phyloP scores from a whole-genome alignment of 2,113 vertebrate species.

The Amblyopsis rosae region DNA sequence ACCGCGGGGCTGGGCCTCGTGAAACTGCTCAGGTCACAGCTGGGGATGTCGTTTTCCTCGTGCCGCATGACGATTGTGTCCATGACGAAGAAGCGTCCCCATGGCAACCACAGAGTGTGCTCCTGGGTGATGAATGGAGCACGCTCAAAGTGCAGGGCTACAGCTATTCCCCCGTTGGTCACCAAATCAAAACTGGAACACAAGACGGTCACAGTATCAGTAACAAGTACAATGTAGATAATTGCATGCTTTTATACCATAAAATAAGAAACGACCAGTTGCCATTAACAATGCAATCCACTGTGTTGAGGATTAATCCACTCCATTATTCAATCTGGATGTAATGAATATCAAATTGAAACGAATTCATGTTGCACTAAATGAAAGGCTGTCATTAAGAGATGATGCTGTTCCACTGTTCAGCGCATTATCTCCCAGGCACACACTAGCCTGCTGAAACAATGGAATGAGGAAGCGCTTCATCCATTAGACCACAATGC shows the following conservation, averaged over 20 bases:
- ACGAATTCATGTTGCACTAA: constrained; percentile 29
- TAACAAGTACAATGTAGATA: constrained; percentile 12
- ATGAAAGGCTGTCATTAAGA: constrained; percentile 29
- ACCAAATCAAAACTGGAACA: constrained; percentile 92
- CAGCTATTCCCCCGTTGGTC: constrained; percentile 89
- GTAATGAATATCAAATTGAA: constrained; percentile 30
- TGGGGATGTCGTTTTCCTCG: constrained; percentile 96
- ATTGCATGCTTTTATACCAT: constrained; percentile 5
- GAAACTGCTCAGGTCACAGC: constrained; percentile 97
- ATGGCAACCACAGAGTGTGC: constrained; percentile 94
- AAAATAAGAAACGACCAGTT: constrained; percentile 6
- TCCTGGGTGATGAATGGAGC: constrained; percentile 98
- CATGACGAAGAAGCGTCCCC: constrained; percentile 99
- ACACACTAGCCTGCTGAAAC: constrained; percentile 33
- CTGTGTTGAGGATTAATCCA: constrained; percentile 25
- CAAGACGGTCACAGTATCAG: constrained; percentile 33
- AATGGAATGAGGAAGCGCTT: constrained; percentile 37
- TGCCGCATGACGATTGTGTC: constrained; percentile 97
- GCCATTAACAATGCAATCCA: constrained; percentile 25
- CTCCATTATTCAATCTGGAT: constrained; percentile 18
- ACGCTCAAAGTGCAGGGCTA: constrained; percentile 90
- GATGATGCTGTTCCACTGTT: constrained; percentile 26
- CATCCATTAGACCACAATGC: constrained; percentile 43
- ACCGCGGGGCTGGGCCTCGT: constrained; percentile 89
- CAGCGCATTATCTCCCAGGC: constrained; percentile 42